Evolutionary conservation across 1,140 invertebrate species (phyloP), one percentile per base, ranked within the genome.

Genomic region (Antheraea mylitta): DNA sequence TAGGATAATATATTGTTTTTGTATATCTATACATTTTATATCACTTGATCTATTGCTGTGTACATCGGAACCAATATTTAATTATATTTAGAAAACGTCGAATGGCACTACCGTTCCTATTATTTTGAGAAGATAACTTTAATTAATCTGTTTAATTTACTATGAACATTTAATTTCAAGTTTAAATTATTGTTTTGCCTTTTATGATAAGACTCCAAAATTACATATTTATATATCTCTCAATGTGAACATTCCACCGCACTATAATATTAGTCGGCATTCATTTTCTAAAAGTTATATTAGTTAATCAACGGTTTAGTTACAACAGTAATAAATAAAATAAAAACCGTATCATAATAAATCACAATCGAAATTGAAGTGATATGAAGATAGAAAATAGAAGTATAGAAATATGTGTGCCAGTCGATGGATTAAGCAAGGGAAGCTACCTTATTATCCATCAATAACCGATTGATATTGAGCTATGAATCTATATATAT

Each of bases 301-400:
- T 85, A 86, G 86, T 88, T 90, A 90, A 87, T 86, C 74, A 81
- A 85, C 83, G 86, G 79, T 85, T 89, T 88, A 90, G 87, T 90
- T 82, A 90, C 87, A 85, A 88, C 82, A 85, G 83, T 87, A 86
- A 85, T 83, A 84, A 83, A 60, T n/a, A 60, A 60, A 83, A 76
- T 30, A 82, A 86, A 86, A 80, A 79, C 76, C 82, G 81, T 87
- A 77, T 77, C 72, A 73, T 75, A 87, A 79, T 84, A 86, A 78
- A 83, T 82, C 81, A 83, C 83, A 82, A 76, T 76, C 81, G 72
- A 80, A 78, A 78, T 72, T 75, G 64, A 59, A 68, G 85, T 88
- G 80, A 65, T 66, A 85, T 86, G 83, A 85, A 79, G 73, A 85
- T 83, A 78, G 76, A 82, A 74, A 77, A 76, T 77, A 86, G 76